These are phyloP conservation scores for Eulithis testata DNA, from an alignment of 2,888 invertebrate species.

Conservation along the genomic window DNA sequence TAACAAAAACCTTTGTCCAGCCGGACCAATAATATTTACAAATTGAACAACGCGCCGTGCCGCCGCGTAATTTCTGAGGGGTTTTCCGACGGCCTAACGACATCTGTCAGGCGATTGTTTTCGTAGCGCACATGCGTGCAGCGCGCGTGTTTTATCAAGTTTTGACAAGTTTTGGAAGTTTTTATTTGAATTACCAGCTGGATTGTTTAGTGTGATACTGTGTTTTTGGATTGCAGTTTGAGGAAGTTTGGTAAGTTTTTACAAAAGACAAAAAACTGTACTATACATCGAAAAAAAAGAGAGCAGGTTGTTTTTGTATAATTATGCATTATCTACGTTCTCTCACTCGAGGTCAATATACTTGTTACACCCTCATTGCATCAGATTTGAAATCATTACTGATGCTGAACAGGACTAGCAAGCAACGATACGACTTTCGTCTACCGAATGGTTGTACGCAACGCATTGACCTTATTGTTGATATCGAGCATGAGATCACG, in stretches of 20 bases:
- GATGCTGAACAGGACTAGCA: not conserved
- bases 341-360: conserved; percentile 4
- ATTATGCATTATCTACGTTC: conserved; percentile 1
- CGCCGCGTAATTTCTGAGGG: conserved; percentile 77
- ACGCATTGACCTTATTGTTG: conserved; percentile 24
- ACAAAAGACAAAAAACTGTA: not conserved
- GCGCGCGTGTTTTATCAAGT: conserved; percentile 71
- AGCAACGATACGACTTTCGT: not conserved
- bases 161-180: conserved; percentile 71
- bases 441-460: conserved; percentile 8
- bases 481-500: conserved; percentile 45
- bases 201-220: conserved; percentile 59
- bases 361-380: conserved; percentile 25
- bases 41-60: conserved; percentile 63
- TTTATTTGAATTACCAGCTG: conserved; percentile 56
- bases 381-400: conserved; percentile 15
- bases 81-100: conserved; percentile 77
- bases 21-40: conserved; percentile 81
- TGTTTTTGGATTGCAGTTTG: conserved; percentile 74
- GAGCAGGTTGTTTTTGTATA: not conserved
- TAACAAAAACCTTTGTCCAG: conserved; percentile 85
- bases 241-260: conserved; percentile 67
- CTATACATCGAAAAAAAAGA: not conserved
- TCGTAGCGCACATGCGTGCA: conserved; percentile 76
- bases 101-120: conserved; percentile 78